Evolutionary conservation across 53 echinoderm and acorn worm species (phyloP), one percentile per base, ranked within the genome.

Genomic region (Pentamera pediparva): DNA sequence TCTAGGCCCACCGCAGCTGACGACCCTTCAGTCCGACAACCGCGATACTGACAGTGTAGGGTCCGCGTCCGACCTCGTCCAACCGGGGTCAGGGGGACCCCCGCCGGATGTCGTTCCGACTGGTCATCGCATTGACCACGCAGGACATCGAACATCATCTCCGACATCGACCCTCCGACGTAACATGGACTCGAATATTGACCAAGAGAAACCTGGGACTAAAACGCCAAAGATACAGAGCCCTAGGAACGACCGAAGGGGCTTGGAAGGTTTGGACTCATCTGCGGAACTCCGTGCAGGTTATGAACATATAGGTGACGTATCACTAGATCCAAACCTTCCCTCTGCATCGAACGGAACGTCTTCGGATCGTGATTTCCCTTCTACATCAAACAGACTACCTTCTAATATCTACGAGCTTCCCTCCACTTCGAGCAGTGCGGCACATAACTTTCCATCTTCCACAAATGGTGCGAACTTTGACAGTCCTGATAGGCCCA

Each of bases 141-240:
- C 78, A 1, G 39, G 60, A 0, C 41, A 78, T 36, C 69, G 33
- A 39, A n/a, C n/a, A n/a, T n/a, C n/a, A n/a, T 84, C 84, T 5
- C 84, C 73, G 5, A 84, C 76, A 34, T 71, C 61, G 48, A 84
- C 84, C 15, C 61, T 84, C 5, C 60, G 73, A 6, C 38, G 73
- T 26, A 84, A 78, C 62, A 71, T 78, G 77, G 80, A 85, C 20
- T 34, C 29, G 18, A 30, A n/a, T 7, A 19, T 30, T 2, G 35
- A 30, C 18, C 52, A 72, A 52, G 73, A 72, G 17, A 72, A 72
- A 34, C 73, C 73, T 6, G 73, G 55, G 3, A 24, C 30, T 21
- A 72, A 72, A 34, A 72, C 55, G 28, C 67, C 67, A 25, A 62
- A 34, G 38, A 8, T 43, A 28, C 67, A 47, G 10, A 67, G 67